Base-by-base conservation (phyloP, 2,113 vertebrate genomes). In the Periophthalmodon schlosseri region DNA sequence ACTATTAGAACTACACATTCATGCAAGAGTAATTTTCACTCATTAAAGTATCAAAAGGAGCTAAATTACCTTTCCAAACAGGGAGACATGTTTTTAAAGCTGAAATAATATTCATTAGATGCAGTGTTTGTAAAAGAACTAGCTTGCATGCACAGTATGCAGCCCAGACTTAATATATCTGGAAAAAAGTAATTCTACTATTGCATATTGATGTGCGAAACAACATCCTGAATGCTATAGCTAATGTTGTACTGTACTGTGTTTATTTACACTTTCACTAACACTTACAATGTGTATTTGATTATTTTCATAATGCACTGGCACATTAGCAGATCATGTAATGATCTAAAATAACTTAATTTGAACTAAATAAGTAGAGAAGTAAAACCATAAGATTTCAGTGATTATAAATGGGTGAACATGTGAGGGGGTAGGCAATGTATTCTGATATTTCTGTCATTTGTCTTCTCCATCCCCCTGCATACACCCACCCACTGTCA, bases 401-500 rank as follows among this genome's bases (percentile, higher is more conserved):
- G 28, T 39, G 34, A 68, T 49, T 66, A 70, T 63, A 63, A 82
- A 79, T 24, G 23, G 52, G 47, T 2, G 39, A 83, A 78, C 72
- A 76, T 77, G 67, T 77, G 34, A n/a, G 69, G 72, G 75, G 85
- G 57, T 60, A 36, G 0, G 81, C 52, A 70, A 81, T 79, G 69
- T 74, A 70, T 34, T 73, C 24, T 78, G 73, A 75, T 77, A 74
- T 84, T 70, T 54, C 70, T 70, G 56, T 72, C 47, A 28, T 56
- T 21, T 63, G 50, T 75, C 54, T 63, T 57, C 72, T 76, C 67
- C 79, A 77, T 80, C 80, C 63, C 79, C 84, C 73, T 78, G 58
- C 71, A 69, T 68, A 66, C 84, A 75, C 74, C 80, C 84, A 80
- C 80, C 66, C 70, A 73, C 78, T 60, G 54, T 69, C 82, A 87